These are phyloP conservation scores for Bombus haemorrhoidalis DNA, from an alignment of 1,140 invertebrate species.

Conservation along the genomic window DNA sequence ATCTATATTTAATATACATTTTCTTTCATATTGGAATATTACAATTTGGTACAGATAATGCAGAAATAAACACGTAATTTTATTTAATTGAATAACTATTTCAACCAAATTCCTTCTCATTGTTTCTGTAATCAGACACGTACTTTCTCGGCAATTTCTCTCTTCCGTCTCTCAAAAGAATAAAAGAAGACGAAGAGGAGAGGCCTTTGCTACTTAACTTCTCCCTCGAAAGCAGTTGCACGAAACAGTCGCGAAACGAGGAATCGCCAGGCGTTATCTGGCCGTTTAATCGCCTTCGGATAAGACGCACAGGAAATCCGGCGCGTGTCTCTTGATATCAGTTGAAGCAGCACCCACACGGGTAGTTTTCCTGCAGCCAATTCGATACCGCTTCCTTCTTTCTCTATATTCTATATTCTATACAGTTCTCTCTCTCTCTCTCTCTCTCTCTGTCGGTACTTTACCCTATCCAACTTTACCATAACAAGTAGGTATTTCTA, in stretches of 20 bases:
- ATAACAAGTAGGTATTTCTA: no score
- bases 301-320: conserved; percentile 62
- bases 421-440: neutral
- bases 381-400: neutral
- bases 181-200: neutral
- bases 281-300: conserved; percentile 56
- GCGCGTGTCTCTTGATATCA: conserved; percentile 59
- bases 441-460: neutral
- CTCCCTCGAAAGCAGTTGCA: neutral
- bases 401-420: neutral
- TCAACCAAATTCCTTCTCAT: neutral
- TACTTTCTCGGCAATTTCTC: neutral
- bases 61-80: neutral
- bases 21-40: no score
- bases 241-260: conserved; percentile 12
- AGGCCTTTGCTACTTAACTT: neutral
- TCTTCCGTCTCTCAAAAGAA: neutral
- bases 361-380: neutral
- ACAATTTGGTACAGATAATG: no score
- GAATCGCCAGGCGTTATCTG: conserved; percentile 47
- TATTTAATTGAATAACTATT: neutral
- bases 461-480: no score
- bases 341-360: conserved; percentile 47
- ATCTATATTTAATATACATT: no score
- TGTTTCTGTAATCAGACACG: neutral